These are phyloP conservation scores for Acanthococcus lagerstroemiae DNA, from an alignment of 2,888 invertebrate genomes.

Conservation along the genomic window DNA sequence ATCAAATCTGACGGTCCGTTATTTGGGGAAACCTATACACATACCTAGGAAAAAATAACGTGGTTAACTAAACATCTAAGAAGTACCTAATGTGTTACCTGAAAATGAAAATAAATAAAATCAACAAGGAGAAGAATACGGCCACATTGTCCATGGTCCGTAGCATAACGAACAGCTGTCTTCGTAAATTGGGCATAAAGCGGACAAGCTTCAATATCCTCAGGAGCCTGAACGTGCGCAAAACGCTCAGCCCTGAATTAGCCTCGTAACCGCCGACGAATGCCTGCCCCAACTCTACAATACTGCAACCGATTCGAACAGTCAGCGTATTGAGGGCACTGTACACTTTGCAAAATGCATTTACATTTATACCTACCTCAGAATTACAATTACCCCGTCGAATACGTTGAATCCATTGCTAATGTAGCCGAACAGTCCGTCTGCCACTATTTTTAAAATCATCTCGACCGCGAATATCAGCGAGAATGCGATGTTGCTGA, in stretches of 20 bases:
- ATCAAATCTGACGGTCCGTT: not conserved
- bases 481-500: conserved; percentile 94
- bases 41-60: not conserved
- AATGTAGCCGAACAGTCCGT: conserved; percentile 93
- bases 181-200: conserved; percentile 94
- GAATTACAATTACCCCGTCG: conserved; percentile 93
- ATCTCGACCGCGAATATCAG: conserved; percentile 96
- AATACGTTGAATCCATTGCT: conserved; percentile 98
- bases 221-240: conserved; percentile 92
- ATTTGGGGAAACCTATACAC: not conserved
- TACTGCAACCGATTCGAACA: conserved; percentile 39
- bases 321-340: not conserved
- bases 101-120: conserved; percentile 99
- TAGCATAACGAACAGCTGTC: conserved; percentile 97
- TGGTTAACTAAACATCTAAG: no score
- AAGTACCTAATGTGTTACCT: no score
- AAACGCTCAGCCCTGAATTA: conserved; percentile 88
- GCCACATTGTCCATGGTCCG: conserved; percentile 99
- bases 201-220: conserved; percentile 93
- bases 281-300: conserved; percentile 71
- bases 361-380: conserved; percentile 58
- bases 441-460: conserved; percentile 88
- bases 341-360: not conserved
- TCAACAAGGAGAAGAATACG: conserved; percentile 95
- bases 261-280: conserved; percentile 57